Percentiles rank a stretch among this genome's conserved stretches.
Evolutionary conservation across 2,888 invertebrate species (phyloP).

Genomic region (Sarcophaga subvicina): DNA sequence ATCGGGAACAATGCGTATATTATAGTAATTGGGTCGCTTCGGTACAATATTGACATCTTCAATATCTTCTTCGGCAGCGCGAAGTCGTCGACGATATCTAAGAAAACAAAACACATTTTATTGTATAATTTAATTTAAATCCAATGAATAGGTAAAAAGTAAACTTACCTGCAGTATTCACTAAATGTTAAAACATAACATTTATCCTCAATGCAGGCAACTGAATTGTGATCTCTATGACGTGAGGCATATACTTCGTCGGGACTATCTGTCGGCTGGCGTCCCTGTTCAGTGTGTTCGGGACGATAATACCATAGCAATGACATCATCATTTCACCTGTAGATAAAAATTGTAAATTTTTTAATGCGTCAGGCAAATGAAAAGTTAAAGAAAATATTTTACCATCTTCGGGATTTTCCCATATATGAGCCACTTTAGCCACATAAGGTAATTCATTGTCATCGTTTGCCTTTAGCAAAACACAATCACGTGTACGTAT

Average conservation of each 20-base stretch:
- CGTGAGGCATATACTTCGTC: constrained; percentile 98
- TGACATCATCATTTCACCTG: constrained; percentile 99
- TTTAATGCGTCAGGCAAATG: background rate
- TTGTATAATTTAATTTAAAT: background rate
- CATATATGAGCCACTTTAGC: constrained; percentile 97
- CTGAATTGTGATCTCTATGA: constrained; percentile 97
- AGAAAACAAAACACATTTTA: background rate
- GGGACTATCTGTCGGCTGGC: constrained; percentile 89
- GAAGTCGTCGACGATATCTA: constrained; percentile 93
- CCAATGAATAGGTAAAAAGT: background rate
- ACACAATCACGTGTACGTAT: constrained; percentile 95
- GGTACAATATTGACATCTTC: constrained; percentile 90
- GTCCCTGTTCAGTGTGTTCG: constrained; percentile 96
- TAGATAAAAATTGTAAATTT: constrained; percentile 60
- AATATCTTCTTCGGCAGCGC: constrained; percentile 90
- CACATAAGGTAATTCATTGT: constrained; percentile 95
- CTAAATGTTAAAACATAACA: constrained; percentile 98
- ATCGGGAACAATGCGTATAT: constrained; percentile 83
- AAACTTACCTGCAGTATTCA: constrained; percentile 94
- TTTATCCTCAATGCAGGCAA: constrained; percentile 98
- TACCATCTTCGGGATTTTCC: constrained; percentile 97
- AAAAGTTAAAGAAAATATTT: constrained; percentile 71
- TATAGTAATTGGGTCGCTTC: constrained; percentile 84
- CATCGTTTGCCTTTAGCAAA: constrained; percentile 91
- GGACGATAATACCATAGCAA: constrained; percentile 98